Evolutionary conservation across 2,797 vertebrate species (phyloP).

Genomic region (Notamacropus eugenii): DNA sequence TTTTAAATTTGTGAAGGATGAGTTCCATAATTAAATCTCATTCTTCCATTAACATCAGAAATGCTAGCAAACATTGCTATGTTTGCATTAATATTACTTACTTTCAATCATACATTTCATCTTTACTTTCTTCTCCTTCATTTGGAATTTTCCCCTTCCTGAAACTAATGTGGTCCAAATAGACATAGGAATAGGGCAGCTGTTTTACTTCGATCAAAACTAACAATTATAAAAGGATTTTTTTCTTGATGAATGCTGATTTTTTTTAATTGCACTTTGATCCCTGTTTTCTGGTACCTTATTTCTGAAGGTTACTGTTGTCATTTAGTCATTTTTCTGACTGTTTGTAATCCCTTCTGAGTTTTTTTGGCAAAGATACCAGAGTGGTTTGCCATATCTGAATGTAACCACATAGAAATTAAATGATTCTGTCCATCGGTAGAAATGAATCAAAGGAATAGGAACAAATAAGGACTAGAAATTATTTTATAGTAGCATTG

Average conservation of each 20-base stretch:
- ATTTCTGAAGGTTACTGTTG: neutral
- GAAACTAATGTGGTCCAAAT: neutral
- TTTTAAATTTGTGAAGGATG: neutral
- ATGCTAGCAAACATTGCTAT: neutral
- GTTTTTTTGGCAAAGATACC: no score
- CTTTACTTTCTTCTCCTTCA: constrained; percentile 29
- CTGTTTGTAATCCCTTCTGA: no score
- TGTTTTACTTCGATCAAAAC: neutral
- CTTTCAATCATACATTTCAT: neutral
- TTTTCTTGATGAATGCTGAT: constrained; percentile 7
- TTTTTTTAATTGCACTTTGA: constrained; percentile 35
- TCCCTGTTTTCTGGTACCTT: constrained; percentile 19
- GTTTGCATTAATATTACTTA: neutral
- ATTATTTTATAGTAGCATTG: neutral
- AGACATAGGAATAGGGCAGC: neutral
- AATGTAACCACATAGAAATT: neutral
- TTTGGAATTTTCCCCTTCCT: constrained; percentile 22
- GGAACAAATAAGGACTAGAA: neutral
- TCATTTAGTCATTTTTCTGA: no score
- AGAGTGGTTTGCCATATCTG: neutral
- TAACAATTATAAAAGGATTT: constrained; percentile 24
- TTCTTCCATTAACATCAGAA: constrained; percentile 1
- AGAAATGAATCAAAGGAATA: neutral
- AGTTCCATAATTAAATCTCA: neutral
- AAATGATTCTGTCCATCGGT: neutral